Evolutionary conservation across 2,888 invertebrate genomes (phyloP), one percentile per base, ranked within the genome.

Genomic region (Morpho deidamia): DNA sequence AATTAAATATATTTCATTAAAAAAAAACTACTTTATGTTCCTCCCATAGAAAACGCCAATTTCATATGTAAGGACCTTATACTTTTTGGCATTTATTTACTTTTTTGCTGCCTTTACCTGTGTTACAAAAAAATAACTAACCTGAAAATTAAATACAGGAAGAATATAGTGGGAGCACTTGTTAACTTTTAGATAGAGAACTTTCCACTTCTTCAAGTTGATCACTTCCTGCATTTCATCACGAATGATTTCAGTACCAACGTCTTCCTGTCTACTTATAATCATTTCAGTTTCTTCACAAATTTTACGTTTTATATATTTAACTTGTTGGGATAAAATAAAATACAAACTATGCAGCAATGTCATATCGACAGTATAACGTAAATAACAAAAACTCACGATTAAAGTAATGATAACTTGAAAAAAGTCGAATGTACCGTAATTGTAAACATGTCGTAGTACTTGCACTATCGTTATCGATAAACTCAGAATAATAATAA

Each of bases 101-200:
- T 23, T 5, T 23, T 23, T 23, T 23, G 23, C 3, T 23, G 23
- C 5, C 5, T 23, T 23, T 5, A 23, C 5, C 23, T 23, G 2
- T 23, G 5, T 23, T 23, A 23, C 11, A 33, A 3, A 41, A n/a
- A n/a, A n/a, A n/a, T n/a, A n/a, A n/a, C 53, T 44, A 7, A 54
- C 54, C 45, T 54, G 54, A n/a, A 51, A 39, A 34, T 34, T 40
- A 14, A 51, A 51, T 7, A 51, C 34, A 8, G n/a, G 8, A 35
- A 45, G 44, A 11, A 51, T 5, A 3, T 11, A 12, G 40, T 51
- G 11, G 11, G 51, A 44, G n/a, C 52, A 40, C 1, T 1, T 34
- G 41, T 46, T 46, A 32, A 53, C 12, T 9, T 41, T n/a, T 37
- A 11, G 41, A 9, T 46, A 53, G 35, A 46, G 14, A 4, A 0